Conservation (phyloP, 1,140 invertebrate genomes). For the Ooceraea biroi region DNA sequence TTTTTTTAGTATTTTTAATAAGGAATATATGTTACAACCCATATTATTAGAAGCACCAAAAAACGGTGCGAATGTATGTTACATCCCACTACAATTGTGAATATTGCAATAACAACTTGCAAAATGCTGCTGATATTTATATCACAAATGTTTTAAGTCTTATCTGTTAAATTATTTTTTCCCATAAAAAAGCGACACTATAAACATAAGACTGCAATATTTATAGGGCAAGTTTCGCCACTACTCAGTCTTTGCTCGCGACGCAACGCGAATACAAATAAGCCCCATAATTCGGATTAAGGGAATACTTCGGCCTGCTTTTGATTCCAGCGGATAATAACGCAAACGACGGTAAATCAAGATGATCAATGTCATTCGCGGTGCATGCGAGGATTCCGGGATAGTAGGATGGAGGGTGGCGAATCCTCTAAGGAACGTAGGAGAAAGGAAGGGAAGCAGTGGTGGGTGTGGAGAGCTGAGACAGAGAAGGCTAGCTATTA, state of each 20-base stretch:
- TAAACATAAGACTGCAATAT: not conserved
- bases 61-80: too few species aligned
- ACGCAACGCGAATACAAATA: constrained; percentile 50
- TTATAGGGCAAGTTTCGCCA: constrained; percentile 28
- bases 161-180: not conserved
- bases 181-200: not conserved
- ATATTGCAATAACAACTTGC: too few species aligned
- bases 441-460: constrained; percentile 26
- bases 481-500: constrained; percentile 75
- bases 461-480: constrained; percentile 46
- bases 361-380: constrained; percentile 74
- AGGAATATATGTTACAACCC: too few species aligned
- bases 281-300: constrained; percentile 53
- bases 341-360: constrained; percentile 72
- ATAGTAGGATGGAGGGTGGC: constrained; percentile 26
- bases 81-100: too few species aligned
- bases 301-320: constrained; percentile 54
- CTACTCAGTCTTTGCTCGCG: not conserved
- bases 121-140: not conserved
- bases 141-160: not conserved
- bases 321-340: constrained; percentile 67
- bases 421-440: constrained; percentile 68
- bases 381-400: constrained; percentile 70
- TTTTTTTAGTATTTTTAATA: too few species aligned
- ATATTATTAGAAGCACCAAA: too few species aligned